Base-by-base conservation (phyloP, 2,113 vertebrate genomes). In the Lonchura striata region DNA sequence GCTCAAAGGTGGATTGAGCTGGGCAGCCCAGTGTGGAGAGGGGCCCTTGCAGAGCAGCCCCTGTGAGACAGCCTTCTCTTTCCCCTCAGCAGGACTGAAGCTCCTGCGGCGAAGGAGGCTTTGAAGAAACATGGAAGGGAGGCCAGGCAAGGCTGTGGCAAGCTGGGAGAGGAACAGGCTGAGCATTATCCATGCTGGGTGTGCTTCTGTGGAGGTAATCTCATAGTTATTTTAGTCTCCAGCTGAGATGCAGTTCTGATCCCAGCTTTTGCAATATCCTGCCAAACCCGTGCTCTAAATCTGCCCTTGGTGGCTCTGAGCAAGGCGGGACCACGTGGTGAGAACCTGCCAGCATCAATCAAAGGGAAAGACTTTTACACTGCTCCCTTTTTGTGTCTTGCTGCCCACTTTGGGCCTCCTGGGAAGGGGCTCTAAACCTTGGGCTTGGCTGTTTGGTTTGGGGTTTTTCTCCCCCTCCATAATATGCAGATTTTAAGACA, bases 191-290 rank as follows among this genome's bases (percentile, higher is more conserved):
- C 2, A 0, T 24, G 42, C 60, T 94, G 78, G 46, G 69, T 84
- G 56, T 0, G 3, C 74, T 42, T 78, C 88, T 7, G 3, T 39
- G 65, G 90, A 92, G 88, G 78, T 87, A 79, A 93, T 92, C 85
- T 79, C 27, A 0, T 81, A 89, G 95, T 91, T 96, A 83, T 86
- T 96, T 93, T 94, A 94, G 84, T 52, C 59, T 89, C 84, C 90
- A 91, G 77, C 90, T 93, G 90, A 37, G 87, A 83, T 81, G 77
- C 74, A 91, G 81, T 50, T 86, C 95, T 89, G 77, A 93, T 89
- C 64, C 64, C 84, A 86, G 81, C 37, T 95, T 88, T 74, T 80
- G 50, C 72, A 65, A 14, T 57, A 60, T 33, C 68, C 90, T 86
- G 68, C 72, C 90, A 65, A 77, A 60, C 15, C 64, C 30, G 10